A percentile compares a stretch with the other conserved stretches of the same genome.
These are phyloP conservation scores for Narcine bancroftii DNA, from an alignment of 2,113 vertebrate species.

Conservation along the genomic window DNA sequence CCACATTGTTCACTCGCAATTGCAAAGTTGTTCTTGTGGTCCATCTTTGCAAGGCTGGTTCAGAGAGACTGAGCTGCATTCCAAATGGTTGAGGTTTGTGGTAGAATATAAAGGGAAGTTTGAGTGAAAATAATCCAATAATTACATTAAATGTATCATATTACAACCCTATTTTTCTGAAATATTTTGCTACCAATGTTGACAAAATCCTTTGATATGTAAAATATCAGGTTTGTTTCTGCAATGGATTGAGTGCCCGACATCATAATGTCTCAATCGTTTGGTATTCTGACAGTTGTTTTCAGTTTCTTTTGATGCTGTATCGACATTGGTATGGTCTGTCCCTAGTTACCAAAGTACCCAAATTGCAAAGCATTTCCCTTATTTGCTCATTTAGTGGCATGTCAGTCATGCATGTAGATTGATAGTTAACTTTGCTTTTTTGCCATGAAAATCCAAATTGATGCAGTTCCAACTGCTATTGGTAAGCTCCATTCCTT, in stretches of 20 bases:
- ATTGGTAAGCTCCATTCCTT: slow-evolving; percentile 2
- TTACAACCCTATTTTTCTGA: not conserved
- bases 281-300: not conserved
- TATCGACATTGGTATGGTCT: slow-evolving; percentile 1
- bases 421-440: not conserved
- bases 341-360: slow-evolving; percentile 9
- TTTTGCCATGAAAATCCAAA: slow-evolving; percentile 25
- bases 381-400: not conserved
- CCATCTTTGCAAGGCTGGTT: not conserved
- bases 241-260: not conserved
- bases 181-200: not conserved
- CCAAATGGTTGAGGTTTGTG: slow-evolving; percentile 3
- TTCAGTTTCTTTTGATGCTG: not conserved
- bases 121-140: not conserved
- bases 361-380: not conserved
- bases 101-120: not conserved
- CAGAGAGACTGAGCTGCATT: not conserved
- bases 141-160: not conserved
- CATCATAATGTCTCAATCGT: not conserved
- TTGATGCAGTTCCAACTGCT: not conserved
- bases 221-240: not conserved
- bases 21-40: slow-evolving; percentile 2
- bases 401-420: not conserved
- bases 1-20: not conserved
- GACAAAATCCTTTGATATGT: not conserved